phyloP scores from a whole-genome alignment of 2,888 invertebrate species.

The Pandemis cinnamomeana region DNA sequence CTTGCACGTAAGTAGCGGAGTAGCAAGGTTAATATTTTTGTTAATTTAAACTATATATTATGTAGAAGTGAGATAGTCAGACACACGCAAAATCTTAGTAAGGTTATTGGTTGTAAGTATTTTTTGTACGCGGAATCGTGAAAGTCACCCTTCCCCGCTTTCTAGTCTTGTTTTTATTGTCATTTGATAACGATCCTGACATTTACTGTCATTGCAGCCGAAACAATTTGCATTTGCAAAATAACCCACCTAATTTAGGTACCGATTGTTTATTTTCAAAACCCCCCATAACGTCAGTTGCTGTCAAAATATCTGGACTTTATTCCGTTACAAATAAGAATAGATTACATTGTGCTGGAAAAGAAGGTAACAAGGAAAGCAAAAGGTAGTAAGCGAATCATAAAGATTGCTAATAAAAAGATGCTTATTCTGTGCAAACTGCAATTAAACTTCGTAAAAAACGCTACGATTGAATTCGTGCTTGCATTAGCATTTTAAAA shows the following conservation, averaged over 20 bases:
- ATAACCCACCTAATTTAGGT: background rate
- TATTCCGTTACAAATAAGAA: background rate
- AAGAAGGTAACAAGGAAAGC: background rate
- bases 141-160: background rate
- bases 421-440: background rate
- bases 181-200: conserved; percentile 17
- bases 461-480: background rate
- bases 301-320: background rate
- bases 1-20: too few relatives aligned
- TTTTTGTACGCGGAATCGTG: background rate
- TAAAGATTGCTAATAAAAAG: background rate
- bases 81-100: too few relatives aligned
- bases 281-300: background rate
- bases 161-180: background rate
- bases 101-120: too few relatives aligned
- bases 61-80: too few relatives aligned
- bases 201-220: conserved; percentile 6
- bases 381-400: background rate
- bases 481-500: background rate
- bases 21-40: too few relatives aligned
- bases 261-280: background rate
- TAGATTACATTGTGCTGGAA: background rate
- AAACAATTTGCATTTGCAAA: conserved; percentile 11
- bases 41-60: too few relatives aligned
- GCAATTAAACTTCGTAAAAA: background rate